Conservation (phyloP, 2,113 vertebrate genomes). For the Apistogramma diplotaenia region DNA sequence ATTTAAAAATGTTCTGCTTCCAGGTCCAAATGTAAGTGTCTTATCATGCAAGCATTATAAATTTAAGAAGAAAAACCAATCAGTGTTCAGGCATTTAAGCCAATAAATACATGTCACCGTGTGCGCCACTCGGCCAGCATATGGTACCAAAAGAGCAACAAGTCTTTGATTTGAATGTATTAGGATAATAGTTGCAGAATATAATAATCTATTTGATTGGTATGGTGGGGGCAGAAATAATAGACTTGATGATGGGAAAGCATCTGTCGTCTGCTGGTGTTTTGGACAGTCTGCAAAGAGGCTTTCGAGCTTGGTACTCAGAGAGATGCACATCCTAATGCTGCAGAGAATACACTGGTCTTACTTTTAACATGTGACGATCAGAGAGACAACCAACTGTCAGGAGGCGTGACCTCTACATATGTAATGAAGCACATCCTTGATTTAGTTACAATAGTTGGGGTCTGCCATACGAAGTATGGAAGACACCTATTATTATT, state of each 20-base stretch:
- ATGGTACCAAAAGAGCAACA: constrained; percentile 41
- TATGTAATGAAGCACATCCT: constrained; percentile 44
- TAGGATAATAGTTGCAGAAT: constrained; percentile 45
- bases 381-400: constrained; percentile 48
- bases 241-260: constrained; percentile 21
- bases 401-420: constrained; percentile 46
- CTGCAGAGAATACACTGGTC: constrained; percentile 43
- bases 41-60: background rate
- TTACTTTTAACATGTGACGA: constrained; percentile 58
- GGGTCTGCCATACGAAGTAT: no score
- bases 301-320: constrained; percentile 31
- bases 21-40: background rate
- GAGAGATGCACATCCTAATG: constrained; percentile 41
- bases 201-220: constrained; percentile 47
- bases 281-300: constrained; percentile 43
- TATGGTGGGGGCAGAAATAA: constrained; percentile 43
- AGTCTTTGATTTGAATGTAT: constrained; percentile 52
- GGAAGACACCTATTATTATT: no score
- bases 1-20: no score
- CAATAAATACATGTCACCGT: constrained; percentile 31
- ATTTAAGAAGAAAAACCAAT: constrained; percentile 14
- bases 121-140: constrained; percentile 38
- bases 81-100: constrained; percentile 10
- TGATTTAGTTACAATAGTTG: constrained; percentile 48
- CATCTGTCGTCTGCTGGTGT: constrained; percentile 41